These are phyloP conservation scores for Monoplex corrugatus DNA, from an alignment of 2,888 invertebrate genomes.

Conservation along the genomic window DNA sequence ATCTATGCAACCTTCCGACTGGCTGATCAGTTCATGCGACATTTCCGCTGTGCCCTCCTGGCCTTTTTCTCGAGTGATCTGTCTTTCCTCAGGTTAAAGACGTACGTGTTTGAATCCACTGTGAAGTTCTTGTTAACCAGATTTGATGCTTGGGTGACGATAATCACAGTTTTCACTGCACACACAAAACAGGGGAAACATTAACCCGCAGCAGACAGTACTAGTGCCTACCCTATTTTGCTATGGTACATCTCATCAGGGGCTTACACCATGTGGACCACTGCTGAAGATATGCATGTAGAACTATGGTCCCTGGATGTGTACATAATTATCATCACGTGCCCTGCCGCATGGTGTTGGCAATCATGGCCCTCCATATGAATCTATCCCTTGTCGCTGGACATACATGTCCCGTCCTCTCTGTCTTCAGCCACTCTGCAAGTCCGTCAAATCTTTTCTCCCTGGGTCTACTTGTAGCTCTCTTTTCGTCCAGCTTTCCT, in stretches of 20 bases:
- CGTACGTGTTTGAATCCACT: slow-evolving; percentile 28
- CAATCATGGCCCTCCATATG: too few species aligned
- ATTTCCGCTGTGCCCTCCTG: slow-evolving; percentile 19
- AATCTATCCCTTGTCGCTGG: too few species aligned
- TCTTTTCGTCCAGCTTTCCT: too few species aligned
- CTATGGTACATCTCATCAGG: neutral
- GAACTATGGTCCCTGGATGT: neutral
- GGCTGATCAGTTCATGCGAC: slow-evolving; percentile 39
- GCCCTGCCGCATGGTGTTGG: too few species aligned
- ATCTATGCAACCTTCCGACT: too few species aligned
- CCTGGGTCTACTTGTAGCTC: too few species aligned
- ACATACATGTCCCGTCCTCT: too few species aligned
- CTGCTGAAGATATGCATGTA: neutral
- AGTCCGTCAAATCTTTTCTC: too few species aligned
- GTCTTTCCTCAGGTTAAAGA: slow-evolving; percentile 37
- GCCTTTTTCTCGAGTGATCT: slow-evolving; percentile 28
- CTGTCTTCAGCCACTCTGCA: too few species aligned
- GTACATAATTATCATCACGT: too few species aligned
- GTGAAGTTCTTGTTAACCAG: slow-evolving; percentile 8
- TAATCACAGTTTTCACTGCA: slow-evolving; percentile 36
- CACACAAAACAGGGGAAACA: neutral
- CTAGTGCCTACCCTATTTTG: neutral
- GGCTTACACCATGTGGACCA: neutral
- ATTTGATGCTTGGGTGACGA: slow-evolving; percentile 38
- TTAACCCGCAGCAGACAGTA: neutral